These are phyloP conservation scores for Carassius gibelio DNA, from an alignment of 2,113 vertebrate species.

Conservation along the genomic window DNA sequence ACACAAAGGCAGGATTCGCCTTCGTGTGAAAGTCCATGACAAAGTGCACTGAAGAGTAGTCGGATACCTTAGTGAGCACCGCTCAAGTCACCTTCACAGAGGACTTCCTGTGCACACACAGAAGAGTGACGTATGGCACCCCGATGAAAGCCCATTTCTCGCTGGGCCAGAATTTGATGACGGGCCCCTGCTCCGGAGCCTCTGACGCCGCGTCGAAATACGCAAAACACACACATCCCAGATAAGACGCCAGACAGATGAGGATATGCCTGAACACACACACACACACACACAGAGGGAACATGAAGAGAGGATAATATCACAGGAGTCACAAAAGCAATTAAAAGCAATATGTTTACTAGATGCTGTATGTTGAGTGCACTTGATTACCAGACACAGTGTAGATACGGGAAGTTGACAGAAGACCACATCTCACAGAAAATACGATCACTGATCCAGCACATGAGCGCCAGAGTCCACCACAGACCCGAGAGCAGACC, in stretches of 20 bases:
- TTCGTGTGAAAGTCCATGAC: background rate
- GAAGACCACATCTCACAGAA: constrained; percentile 96
- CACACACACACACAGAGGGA: background rate
- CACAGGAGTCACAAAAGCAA: no score
- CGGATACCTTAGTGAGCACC: background rate
- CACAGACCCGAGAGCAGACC: constrained; percentile 93
- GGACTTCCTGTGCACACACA: constrained; percentile 87
- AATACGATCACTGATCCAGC: constrained; percentile 94
- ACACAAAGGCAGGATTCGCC: background rate
- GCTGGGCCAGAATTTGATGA: constrained; percentile 97
- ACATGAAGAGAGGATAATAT: background rate
- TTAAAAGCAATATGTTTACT: background rate
- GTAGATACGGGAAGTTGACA: constrained; percentile 95
- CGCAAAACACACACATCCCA: constrained; percentile 96
- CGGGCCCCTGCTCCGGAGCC: constrained; percentile 93
- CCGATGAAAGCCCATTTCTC: constrained; percentile 98
- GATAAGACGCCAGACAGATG: constrained; percentile 93
- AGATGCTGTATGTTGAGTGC: background rate
- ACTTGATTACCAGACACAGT: constrained; percentile 88
- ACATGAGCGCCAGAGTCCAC: constrained; percentile 92
- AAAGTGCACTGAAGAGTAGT: background rate
- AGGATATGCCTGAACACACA: constrained; percentile 86
- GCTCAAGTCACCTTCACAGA: constrained; percentile 87
- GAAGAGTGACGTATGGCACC: constrained; percentile 89
- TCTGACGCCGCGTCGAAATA: constrained; percentile 94